Base-by-base conservation (phyloP, 2,113 vertebrate genomes). In the Mionectes macconnelli region DNA sequence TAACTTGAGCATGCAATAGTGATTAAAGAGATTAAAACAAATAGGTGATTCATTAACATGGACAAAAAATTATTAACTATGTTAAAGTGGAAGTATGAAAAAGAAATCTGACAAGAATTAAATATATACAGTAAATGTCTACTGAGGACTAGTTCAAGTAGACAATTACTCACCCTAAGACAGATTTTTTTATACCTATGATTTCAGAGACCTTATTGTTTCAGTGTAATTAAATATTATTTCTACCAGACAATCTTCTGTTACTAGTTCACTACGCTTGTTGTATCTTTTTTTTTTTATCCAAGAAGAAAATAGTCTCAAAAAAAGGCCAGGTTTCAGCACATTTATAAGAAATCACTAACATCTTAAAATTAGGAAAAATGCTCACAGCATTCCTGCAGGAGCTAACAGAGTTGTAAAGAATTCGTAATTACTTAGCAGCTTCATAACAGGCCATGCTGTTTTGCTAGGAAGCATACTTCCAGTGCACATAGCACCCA, bases 11-110 rank as follows among this genome's bases (percentile, higher is more conserved):
- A 72, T 87, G 77, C 49, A 95, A 80, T 42, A 72, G 49, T 45
- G 91, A 97, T 90, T 84, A 33, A 82, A 82, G 93, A 91, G 73
- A 97, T 95, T 89, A 96, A 75, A 94, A 95, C 45, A 87, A 96
- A 95, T 68, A 64, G 44, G 70, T 94, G 69, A 95, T 79, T 87
- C 77, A 95, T 96, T 96, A 97, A 89, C 80, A 87, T 14, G 33
- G 53, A 82, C 62, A 69, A 78, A 94, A 70, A 94, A 50, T 55
- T 64, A 76, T 76, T 83, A 92, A 86, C 55, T 85, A 63, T 49
- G 85, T 40, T 52, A 66, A 89, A 92, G 69, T 12, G 24, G 52
- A 96, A 45, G 56, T 45, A 75, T 3, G 8, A 84, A 93, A 90
- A 70, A 92, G 27, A 83, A 81, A 84, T 37, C 30, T 39, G 52